These are phyloP conservation scores for Platalea minor DNA, from an alignment of 2,797 vertebrate genomes.

Conservation along the genomic window DNA sequence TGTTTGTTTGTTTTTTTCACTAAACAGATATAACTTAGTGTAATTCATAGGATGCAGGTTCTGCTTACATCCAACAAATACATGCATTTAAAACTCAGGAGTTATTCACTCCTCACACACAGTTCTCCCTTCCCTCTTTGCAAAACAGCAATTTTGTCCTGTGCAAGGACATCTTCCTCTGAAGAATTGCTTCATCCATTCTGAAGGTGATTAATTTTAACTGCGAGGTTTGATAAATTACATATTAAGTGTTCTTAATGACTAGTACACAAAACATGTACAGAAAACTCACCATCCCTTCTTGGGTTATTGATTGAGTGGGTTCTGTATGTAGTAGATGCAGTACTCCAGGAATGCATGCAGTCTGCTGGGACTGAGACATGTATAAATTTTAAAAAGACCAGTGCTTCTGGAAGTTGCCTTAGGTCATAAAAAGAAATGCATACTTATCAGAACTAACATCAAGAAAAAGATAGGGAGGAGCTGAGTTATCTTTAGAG, in stretches of 20 bases:
- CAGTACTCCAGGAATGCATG: accelerated
- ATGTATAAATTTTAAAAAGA: background rate
- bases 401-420: background rate
- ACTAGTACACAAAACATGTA: background rate
- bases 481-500: background rate
- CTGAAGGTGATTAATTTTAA: background rate
- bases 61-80: background rate
- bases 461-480: background rate
- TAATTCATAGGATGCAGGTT: accelerated
- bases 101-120: background rate
- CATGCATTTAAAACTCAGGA: background rate
- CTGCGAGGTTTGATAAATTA: background rate
- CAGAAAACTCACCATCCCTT: background rate
- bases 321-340: background rate
- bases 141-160: background rate
- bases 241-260: background rate
- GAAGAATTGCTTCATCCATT: background rate
- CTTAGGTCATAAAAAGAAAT: background rate
- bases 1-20: background rate
- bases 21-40: background rate
- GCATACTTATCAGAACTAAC: background rate
- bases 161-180: background rate
- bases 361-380: background rate
- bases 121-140: background rate
- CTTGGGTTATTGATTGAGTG: background rate